phyloP scores from a whole-genome alignment of 2,888 invertebrate species.

The Willowsia nigromaculata region DNA sequence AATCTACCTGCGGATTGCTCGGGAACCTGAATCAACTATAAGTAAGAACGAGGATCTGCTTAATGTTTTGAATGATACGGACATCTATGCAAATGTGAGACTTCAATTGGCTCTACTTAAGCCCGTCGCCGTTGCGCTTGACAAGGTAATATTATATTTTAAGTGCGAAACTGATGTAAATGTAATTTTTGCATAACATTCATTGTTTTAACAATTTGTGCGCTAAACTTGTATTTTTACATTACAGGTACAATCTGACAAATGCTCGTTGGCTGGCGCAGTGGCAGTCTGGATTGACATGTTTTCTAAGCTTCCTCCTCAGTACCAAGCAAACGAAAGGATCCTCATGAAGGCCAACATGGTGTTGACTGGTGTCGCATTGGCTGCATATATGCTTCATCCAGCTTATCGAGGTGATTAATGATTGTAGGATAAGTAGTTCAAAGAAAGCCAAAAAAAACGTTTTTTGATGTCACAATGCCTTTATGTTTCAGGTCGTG shows the following conservation, averaged over 20 bases:
- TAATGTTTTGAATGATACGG: neutral
- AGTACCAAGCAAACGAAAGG: neutral
- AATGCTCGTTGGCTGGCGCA: constrained; percentile 7
- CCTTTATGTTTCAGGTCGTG: neutral
- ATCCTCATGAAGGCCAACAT: neutral
- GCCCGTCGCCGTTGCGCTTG: neutral
- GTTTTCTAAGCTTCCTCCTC: neutral
- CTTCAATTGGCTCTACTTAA: neutral
- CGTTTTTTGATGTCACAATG: neutral
- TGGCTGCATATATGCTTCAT: constrained; percentile 36
- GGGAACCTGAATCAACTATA: neutral
- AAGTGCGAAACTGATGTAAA: neutral
- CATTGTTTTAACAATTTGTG: neutral
- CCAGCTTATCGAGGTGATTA: constrained; percentile 27
- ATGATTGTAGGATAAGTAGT: neutral
- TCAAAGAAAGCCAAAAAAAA: neutral
- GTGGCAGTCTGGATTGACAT: neutral
- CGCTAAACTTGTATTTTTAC: too few species aligned
- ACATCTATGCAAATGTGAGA: neutral
- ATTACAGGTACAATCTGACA: constrained; percentile 39
- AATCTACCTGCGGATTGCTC: constrained; percentile 48
- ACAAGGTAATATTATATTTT: neutral
- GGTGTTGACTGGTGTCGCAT: neutral
- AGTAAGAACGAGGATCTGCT: neutral
- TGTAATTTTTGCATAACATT: neutral